A percentile compares a stretch with the other conserved stretches of the same genome.
phyloP scores from a whole-genome alignment of 2,797 vertebrate genomes.

The Ceyx erithaca region DNA sequence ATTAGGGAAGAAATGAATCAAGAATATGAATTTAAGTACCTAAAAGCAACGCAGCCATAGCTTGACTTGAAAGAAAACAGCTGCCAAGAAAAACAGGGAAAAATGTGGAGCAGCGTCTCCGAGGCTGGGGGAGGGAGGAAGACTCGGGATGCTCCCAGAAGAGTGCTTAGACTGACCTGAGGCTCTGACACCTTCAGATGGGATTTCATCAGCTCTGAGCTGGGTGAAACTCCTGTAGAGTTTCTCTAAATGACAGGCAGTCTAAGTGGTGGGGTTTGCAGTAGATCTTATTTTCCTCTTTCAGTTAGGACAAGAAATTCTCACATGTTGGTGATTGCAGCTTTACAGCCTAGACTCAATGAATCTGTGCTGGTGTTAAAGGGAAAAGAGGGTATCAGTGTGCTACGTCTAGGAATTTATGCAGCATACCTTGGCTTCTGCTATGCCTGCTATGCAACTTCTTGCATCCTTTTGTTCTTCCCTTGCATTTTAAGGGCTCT shows the following conservation, averaged over 20 bases:
- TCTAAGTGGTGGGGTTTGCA: background rate
- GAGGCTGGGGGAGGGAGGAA: background rate
- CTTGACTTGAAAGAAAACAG: slow-evolving; percentile 35
- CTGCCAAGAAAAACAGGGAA: slow-evolving; percentile 42
- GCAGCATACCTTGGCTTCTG: background rate
- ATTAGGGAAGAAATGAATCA: slow-evolving; percentile 58
- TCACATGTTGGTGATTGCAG: accelerated
- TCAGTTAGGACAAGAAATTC: background rate
- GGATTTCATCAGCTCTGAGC: background rate
- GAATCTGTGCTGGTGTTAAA: background rate
- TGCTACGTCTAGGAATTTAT: background rate
- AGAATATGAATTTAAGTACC: slow-evolving; percentile 58
- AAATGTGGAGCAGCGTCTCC: slow-evolving; percentile 1
- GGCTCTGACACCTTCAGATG: background rate
- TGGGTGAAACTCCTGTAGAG: background rate
- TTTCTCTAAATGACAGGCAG: background rate
- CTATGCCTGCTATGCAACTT: background rate
- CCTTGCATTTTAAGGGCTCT: background rate
- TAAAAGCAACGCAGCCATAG: slow-evolving; percentile 7
- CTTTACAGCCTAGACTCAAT: background rate
- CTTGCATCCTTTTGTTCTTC: background rate
- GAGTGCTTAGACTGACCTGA: slow-evolving; percentile 9
- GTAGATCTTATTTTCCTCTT: background rate
- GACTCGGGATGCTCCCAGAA: background rate
- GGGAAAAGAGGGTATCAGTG: background rate